phyloP scores from a whole-genome alignment of 1,140 invertebrate species.

The Catajapyx aquilonaris region DNA sequence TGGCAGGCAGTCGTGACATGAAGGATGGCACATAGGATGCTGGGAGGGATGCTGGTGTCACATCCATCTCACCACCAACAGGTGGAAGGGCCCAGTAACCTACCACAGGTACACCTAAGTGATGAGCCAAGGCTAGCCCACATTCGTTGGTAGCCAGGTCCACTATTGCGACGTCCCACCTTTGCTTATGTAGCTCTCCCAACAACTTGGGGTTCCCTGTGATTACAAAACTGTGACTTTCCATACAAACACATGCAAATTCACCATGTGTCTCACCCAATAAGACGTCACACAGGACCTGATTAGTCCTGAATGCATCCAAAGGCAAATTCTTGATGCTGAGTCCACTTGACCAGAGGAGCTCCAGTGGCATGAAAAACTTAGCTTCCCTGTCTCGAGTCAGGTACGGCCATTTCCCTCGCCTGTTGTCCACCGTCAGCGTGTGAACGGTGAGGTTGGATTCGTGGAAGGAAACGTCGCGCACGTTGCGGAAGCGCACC shows the following conservation, averaged over 20 bases:
- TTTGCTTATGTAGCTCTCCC: conserved; percentile 7
- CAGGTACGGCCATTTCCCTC: conserved; percentile 10
- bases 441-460: conserved; percentile 11
- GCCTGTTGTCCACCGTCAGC: conserved; percentile 11
- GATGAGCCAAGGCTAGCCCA: conserved; percentile 12
- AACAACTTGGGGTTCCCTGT: conserved; percentile 7
- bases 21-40: conserved; percentile 14
- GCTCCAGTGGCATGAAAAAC: conserved; percentile 11
- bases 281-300: conserved; percentile 7
- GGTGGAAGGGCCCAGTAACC: conserved; percentile 16
- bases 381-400: conserved; percentile 10
- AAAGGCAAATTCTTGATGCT: conserved; percentile 6
- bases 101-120: conserved; percentile 12
- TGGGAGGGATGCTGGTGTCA: conserved; percentile 15
- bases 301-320: conserved; percentile 8
- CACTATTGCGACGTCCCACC: conserved; percentile 13
- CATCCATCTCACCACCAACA: conserved; percentile 13
- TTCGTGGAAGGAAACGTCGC: neutral
- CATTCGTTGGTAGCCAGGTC: conserved; percentile 16
- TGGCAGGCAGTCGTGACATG: conserved; percentile 13
- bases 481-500: conserved; percentile 8
- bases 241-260: too few relatives aligned
- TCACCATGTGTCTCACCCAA: too few relatives aligned
- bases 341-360: conserved; percentile 7
- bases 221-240: too few relatives aligned